Conservation (phyloP, 2,888 invertebrate genomes). For the Drosophila mulleri region DNA sequence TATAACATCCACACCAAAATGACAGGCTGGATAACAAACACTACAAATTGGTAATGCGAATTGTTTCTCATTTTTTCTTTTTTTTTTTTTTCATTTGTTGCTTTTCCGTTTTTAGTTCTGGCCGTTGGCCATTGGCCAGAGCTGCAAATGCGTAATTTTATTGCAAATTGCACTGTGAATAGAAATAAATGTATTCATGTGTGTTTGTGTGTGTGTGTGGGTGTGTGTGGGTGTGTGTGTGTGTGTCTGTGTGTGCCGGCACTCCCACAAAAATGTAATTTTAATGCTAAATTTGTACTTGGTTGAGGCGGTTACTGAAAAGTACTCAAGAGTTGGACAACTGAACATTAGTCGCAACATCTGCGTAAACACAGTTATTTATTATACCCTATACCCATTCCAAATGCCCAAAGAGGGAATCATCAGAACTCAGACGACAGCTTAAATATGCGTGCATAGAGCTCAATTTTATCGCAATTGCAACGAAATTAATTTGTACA, state of each 20-base stretch:
- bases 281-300: constrained; percentile 21
- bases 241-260: constrained; percentile 10
- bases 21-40: constrained; percentile 38
- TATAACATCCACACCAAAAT: constrained; percentile 22
- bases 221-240: not conserved
- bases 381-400: constrained; percentile 18
- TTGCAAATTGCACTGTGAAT: constrained; percentile 46
- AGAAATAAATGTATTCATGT: not conserved
- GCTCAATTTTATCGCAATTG: not conserved
- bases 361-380: constrained; percentile 48
- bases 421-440: too few relatives aligned
- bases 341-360: constrained; percentile 40
- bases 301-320: constrained; percentile 5
- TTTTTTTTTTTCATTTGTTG: constrained; percentile 22
- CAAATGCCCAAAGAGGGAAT: not conserved
- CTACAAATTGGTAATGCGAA: constrained; percentile 50
- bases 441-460: not conserved
- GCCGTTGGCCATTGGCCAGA: constrained; percentile 22
- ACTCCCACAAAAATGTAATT: constrained; percentile 37
- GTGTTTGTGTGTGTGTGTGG: too few relatives aligned
- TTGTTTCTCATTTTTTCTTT: constrained; percentile 17
- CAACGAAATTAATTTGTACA: too few relatives aligned
- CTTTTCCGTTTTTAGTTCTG: constrained; percentile 26
- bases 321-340: constrained; percentile 28
- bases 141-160: constrained; percentile 50